A percentile compares a stretch with the other conserved stretches of the same genome.
Conservation (phyloP, 1,140 invertebrate genomes). For the Globodera rostochiensis region DNA sequence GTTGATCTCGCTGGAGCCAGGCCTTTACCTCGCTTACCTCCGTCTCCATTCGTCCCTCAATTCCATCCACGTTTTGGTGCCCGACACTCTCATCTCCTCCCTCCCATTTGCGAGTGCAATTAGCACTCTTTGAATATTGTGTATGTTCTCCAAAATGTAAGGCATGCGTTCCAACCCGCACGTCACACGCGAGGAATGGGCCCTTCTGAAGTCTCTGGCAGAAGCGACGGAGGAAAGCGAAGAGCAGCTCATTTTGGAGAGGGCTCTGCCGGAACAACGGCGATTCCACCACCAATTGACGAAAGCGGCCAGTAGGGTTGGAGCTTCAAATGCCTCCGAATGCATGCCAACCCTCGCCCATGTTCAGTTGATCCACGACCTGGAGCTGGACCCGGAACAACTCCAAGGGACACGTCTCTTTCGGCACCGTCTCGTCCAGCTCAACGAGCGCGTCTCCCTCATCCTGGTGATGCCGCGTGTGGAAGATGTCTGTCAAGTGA, state of each 20-base stretch:
- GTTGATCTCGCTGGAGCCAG: conserved; percentile 77
- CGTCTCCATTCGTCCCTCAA: conserved; percentile 93
- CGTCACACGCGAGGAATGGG: conserved; percentile 72
- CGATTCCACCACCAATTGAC: conserved; percentile 41
- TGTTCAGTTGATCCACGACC: conserved; percentile 34
- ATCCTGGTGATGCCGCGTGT: conserved; percentile 46
- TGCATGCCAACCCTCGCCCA: background rate
- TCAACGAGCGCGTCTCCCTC: conserved; percentile 44
- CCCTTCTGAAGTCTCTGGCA: conserved; percentile 12
- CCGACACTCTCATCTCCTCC: conserved; percentile 84
- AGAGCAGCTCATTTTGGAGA: conserved; percentile 23
- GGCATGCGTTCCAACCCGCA: conserved; percentile 88
- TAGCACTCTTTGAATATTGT: background rate
- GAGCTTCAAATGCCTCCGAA: background rate
- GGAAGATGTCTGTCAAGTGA: conserved; percentile 50
- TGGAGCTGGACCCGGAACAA: conserved; percentile 41
- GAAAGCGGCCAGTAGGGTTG: conserved; percentile 15
- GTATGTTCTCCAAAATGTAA: conserved; percentile 4
- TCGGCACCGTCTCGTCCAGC: conserved; percentile 37
- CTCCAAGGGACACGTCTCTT: conserved; percentile 36
- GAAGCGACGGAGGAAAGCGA: conserved; percentile 2
- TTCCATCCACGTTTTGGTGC: conserved; percentile 87
- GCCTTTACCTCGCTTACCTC: conserved; percentile 89
- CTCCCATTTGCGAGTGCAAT: conserved; percentile 77
- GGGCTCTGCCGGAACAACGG: conserved; percentile 26